Percentiles rank a stretch among this genome's conserved stretches.
Conservation (phyloP, 2,888 invertebrate genomes). For the Melipona beecheii region DNA sequence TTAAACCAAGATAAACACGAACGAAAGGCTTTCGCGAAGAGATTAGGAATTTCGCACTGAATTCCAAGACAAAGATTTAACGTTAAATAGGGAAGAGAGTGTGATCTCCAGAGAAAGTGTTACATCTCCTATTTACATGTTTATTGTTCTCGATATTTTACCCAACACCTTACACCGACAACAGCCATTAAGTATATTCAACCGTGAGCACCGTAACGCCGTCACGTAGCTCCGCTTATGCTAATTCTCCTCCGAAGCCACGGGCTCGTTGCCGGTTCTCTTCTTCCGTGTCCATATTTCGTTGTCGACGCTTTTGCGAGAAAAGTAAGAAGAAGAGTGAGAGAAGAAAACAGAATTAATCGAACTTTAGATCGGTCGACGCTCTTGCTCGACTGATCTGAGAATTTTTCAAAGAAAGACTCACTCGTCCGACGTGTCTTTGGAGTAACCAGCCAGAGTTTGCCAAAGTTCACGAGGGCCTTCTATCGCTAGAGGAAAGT, state of each 20-base stretch:
- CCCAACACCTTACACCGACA: slow-evolving; percentile 67
- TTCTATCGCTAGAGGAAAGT: slow-evolving; percentile 80
- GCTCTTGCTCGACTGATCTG: background rate
- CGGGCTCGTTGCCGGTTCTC: slow-evolving; percentile 61
- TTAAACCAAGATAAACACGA: background rate
- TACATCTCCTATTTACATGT: slow-evolving; percentile 52
- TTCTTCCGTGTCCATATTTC: slow-evolving; percentile 77
- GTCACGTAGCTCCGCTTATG: background rate
- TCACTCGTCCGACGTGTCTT: slow-evolving; percentile 73
- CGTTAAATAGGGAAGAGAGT: background rate
- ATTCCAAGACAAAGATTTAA: background rate
- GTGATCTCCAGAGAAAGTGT: background rate
- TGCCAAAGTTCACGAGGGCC: slow-evolving; percentile 81
- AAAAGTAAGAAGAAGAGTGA: background rate
- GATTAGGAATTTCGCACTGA: background rate
- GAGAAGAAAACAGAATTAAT: background rate
- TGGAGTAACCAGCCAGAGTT: slow-evolving; percentile 77
- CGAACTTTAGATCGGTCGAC: background rate
- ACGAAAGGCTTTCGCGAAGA: background rate
- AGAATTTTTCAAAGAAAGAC: slow-evolving; percentile 26
- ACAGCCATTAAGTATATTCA: slow-evolving; percentile 35
- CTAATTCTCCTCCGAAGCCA: slow-evolving; percentile 43
- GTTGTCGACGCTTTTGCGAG: slow-evolving; percentile 66
- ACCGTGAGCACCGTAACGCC: slow-evolving; percentile 6
- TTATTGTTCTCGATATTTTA: slow-evolving; percentile 62